Base-by-base conservation (phyloP, 2,797 vertebrate species). In the Eidolon dupreanum region DNA sequence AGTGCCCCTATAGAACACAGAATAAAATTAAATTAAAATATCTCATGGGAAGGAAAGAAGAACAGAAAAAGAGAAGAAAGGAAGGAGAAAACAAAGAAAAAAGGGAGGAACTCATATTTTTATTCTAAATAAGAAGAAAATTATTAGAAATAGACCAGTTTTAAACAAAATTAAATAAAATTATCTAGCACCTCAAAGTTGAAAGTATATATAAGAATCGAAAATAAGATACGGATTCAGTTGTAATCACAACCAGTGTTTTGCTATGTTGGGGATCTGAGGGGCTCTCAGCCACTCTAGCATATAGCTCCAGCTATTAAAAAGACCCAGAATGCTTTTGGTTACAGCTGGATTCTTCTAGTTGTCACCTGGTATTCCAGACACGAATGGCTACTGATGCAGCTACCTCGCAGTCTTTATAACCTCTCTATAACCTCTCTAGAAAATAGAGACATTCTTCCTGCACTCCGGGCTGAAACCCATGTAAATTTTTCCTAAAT, bases 391-490 rank as follows among this genome's bases (percentile, higher is more conserved):
- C 93, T 94, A 88, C 78, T 73, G 95, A 95, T 88, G 89, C 96
- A 93, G 74, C 96, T 83, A 97, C 96, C 55, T 96, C 57, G 81
- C 87, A 95, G 92, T 82, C 61, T 22, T 57, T 26, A 95, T 96
- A 94, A 95, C 95, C 95, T 94, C 92, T 55, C 51, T 26, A 95
- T 96, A 94, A 95, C 95, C 95, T 94, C 92, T 55, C 51, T 65
- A n/a, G 96, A 93, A 98, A 98, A 98, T 74, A 97, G 97, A 98
- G 98, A 94, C n/a, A 97, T 98, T 94, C 22, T 96, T 88, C 94
- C 94, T 93, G 71, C 91, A 88, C 92, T 96, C 97, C 97, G 74
- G 88, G 97, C 96, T 89, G 96, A 97, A 96, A 97, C 92, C 94
- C 97, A 82, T 63, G 97, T 98, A 93, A 98, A 97, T 95, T 92